Evolutionary conservation across 2,888 invertebrate species (phyloP).

Genomic region (Agriopis leucophaearia): DNA sequence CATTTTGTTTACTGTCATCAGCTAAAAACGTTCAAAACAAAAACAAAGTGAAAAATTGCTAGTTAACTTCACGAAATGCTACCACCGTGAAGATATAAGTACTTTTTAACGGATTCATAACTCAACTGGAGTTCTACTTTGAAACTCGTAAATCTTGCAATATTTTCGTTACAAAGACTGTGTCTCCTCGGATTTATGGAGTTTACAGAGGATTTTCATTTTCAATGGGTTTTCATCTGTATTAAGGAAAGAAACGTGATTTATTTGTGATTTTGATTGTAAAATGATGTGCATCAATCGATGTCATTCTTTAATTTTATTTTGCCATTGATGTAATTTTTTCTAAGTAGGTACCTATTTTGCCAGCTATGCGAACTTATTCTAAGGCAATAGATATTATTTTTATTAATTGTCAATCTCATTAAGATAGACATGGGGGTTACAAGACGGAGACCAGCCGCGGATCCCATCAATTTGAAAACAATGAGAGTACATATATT

Average conservation of each 20-base stretch:
- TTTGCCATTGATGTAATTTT: too few relatives aligned
- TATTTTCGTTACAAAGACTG: slow-evolving; percentile 42
- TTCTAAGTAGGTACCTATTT: too few relatives aligned
- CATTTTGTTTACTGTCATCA: background rate
- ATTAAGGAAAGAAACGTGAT: background rate
- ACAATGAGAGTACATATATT: too few relatives aligned
- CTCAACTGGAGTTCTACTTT: slow-evolving; percentile 42
- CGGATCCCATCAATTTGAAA: too few relatives aligned
- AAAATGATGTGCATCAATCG: too few relatives aligned
- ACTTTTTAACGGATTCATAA: slow-evolving; percentile 46
- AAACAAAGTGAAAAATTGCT: slow-evolving; percentile 23
- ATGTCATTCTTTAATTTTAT: too few relatives aligned
- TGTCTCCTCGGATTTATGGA: slow-evolving; percentile 42
- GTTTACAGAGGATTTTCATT: slow-evolving; percentile 31
- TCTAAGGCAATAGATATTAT: too few relatives aligned
- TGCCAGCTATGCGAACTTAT: too few relatives aligned
- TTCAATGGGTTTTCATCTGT: slow-evolving; percentile 9
- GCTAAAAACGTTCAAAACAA: background rate
- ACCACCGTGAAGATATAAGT: slow-evolving; percentile 40
- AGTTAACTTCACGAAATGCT: slow-evolving; percentile 34
- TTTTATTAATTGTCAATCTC: too few relatives aligned
- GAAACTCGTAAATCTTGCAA: slow-evolving; percentile 45
- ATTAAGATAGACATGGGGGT: too few relatives aligned
- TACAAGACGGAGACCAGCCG: too few relatives aligned
- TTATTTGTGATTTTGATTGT: too few relatives aligned